A percentile compares a stretch with the other conserved stretches of the same genome.
phyloP scores from a whole-genome alignment of 1,140 invertebrate species.

The Nymphalis io region DNA sequence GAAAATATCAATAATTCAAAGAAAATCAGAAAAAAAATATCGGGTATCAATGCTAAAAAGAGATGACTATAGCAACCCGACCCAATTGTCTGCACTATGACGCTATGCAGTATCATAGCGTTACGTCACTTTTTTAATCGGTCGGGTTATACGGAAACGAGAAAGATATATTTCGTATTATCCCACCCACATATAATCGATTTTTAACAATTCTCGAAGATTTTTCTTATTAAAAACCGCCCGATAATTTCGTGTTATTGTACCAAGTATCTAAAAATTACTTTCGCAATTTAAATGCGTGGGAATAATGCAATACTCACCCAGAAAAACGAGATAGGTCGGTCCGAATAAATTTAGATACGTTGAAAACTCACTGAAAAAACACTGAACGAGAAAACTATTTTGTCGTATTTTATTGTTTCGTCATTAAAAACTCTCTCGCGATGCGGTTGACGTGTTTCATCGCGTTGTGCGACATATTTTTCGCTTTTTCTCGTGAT shows the following conservation, averaged over 20 bases:
- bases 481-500: constrained; percentile 71
- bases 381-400: constrained; percentile 57
- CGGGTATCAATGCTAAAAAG: constrained; percentile 29
- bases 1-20: constrained; percentile 30
- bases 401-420: constrained; percentile 54
- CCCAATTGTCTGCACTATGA: constrained; percentile 52
- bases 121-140: constrained; percentile 63
- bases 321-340: constrained; percentile 66
- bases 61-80: constrained; percentile 57
- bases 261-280: constrained; percentile 25
- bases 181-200: constrained; percentile 78
- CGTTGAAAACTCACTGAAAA: constrained; percentile 69
- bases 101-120: constrained; percentile 53
- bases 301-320: constrained; percentile 64
- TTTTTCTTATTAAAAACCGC: constrained; percentile 47
- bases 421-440: constrained; percentile 44
- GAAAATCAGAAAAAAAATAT: constrained; percentile 32
- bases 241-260: constrained; percentile 36
- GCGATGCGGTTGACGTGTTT: constrained; percentile 46
- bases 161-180: constrained; percentile 54
- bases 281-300: constrained; percentile 29
- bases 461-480: constrained; percentile 60
- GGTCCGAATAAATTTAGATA: constrained; percentile 75
- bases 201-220: constrained; percentile 66
- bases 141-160: constrained; percentile 65